phyloP scores from a whole-genome alignment of 2,797 vertebrate species.

The Schizothorax lantsangensis region DNA sequence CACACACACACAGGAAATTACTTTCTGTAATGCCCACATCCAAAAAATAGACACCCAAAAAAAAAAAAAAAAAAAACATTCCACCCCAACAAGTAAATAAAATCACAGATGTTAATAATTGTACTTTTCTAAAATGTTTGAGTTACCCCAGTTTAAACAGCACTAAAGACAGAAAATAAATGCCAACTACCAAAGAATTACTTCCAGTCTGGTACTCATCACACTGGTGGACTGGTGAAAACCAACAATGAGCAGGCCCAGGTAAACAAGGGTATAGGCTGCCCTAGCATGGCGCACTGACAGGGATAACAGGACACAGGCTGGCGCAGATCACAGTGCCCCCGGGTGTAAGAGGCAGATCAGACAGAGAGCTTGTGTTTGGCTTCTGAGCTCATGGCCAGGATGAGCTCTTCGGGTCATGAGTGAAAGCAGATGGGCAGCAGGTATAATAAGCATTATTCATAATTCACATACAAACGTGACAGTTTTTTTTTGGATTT shows the following conservation, averaged over 20 bases:
- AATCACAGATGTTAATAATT: conserved; percentile 1
- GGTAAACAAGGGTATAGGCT: neutral
- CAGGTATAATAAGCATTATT: conserved; percentile 41
- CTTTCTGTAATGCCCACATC: neutral
- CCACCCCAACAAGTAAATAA: neutral
- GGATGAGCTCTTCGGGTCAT: conserved; percentile 49
- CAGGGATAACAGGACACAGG: conserved; percentile 16
- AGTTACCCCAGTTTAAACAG: neutral
- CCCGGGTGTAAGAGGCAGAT: conserved; percentile 17
- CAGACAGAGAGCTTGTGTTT: conserved; percentile 48
- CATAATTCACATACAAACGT: conserved; percentile 43
- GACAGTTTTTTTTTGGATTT: conserved; percentile 10
- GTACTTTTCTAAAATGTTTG: neutral
- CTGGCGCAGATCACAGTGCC: conserved; percentile 20
- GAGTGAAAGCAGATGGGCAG: conserved; percentile 56
- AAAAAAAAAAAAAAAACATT: neutral
- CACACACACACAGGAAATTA: neutral
- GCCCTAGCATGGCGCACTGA: neutral
- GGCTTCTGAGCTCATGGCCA: conserved; percentile 43
- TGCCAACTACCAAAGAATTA: neutral
- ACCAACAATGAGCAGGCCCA: neutral
- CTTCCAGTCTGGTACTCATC: neutral
- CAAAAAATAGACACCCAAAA: neutral
- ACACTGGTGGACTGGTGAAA: neutral
- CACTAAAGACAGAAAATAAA: neutral